Base-by-base conservation (phyloP, 2,113 vertebrate genomes). In the Colistium nudipinnis region DNA sequence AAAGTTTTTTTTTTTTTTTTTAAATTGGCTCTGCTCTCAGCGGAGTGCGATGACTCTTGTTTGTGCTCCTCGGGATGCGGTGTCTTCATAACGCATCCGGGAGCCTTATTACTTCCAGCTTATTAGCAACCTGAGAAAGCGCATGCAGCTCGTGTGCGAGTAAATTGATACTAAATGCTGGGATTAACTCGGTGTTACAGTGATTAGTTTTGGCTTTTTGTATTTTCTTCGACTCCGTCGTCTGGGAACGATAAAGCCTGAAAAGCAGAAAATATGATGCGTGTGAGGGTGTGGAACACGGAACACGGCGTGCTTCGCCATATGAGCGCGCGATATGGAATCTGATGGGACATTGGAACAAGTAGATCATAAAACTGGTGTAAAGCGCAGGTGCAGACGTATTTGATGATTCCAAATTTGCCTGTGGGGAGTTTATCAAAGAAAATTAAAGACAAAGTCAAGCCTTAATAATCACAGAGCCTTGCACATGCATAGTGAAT, bases 101-200 rank as follows among this genome's bases (percentile, higher is more conserved):
- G 76, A 78, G 72, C 76, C n/a, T 76, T 73, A 83, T 90, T 85
- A 87, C 80, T 89, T 91, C 86, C 80, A 85, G 54, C 76, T 83
- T 84, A 83, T 87, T 86, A 89, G 81, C 79, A 75, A 77, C 77
- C 67, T 63, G 77, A 87, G 83, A 88, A 85, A 85, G 88, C 74
- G 72, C 73, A 61, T 38, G 76, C 62, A 75, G 72, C 74, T 88
- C 78, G 55, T 71, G 75, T 81, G 59, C 62, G 43, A 72, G 87
- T 86, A 90, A 89, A 90, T 81, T 78, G 80, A 89, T 85, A 70
- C 76, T 84, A 85, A 90, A 70, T 85, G 68, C 49, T 74, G 54
- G 63, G 70, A 89, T 88, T 81, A 87, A 84, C 51, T 76, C 60
- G n/a, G 55, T 54, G 75, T 62, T 74, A 63, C 47, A 48, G 45